A percentile compares a stretch with the other conserved stretches of the same genome.
Evolutionary conservation across 1,140 invertebrate species (phyloP).

Genomic region (Drosophila nikananu): DNA sequence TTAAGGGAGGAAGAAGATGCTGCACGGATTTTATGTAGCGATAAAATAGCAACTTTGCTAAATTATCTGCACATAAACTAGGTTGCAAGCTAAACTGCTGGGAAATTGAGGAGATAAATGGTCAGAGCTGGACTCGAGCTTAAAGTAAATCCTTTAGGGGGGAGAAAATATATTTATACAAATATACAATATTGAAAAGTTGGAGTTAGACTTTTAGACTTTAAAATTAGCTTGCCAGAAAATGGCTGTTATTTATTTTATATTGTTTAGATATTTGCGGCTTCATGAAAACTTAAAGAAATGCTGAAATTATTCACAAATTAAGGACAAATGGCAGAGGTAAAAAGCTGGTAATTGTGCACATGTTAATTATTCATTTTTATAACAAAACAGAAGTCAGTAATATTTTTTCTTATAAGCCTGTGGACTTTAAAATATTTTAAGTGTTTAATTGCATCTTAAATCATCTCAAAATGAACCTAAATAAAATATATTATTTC

Average conservation of each 20-base stretch:
- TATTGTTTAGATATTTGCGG: background rate
- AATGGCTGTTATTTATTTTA: background rate
- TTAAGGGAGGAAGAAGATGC: background rate
- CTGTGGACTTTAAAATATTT: too few relatives aligned
- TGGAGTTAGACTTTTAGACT: background rate
- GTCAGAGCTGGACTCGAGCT: background rate
- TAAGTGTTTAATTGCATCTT: too few relatives aligned
- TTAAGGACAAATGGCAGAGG: background rate
- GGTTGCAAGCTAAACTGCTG: background rate
- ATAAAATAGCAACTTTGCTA: background rate
- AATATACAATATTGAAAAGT: background rate
- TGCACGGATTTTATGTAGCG: background rate
- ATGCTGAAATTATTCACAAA: background rate
- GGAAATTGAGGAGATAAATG: slow-evolving; percentile 1
- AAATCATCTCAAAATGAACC: too few relatives aligned
- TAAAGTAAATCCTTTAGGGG: background rate
- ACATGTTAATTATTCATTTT: too few relatives aligned
- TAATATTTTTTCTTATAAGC: too few relatives aligned
- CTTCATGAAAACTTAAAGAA: background rate
- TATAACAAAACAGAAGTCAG: too few relatives aligned
- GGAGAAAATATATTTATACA: background rate
- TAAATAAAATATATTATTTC: too few relatives aligned
- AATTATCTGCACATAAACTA: slow-evolving; percentile 8
- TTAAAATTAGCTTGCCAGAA: background rate
- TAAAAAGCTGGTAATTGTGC: background rate